phyloP scores from a whole-genome alignment of 1,140 invertebrate genomes.

The Artemia franciscana region DNA sequence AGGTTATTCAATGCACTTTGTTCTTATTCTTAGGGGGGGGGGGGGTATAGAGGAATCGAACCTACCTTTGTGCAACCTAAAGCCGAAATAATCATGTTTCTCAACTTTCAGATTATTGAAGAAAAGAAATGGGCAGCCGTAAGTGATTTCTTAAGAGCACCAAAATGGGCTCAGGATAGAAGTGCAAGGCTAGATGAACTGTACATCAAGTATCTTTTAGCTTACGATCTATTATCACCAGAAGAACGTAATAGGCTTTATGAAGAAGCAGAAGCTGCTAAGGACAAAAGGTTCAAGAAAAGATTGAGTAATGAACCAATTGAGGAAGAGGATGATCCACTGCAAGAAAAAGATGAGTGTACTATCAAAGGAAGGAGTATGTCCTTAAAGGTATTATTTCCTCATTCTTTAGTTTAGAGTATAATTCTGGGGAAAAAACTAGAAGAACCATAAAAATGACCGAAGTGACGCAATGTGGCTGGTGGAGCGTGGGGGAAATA shows the following conservation, averaged over 20 bases:
- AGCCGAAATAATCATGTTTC: not conserved
- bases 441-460: no score
- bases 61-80: no score
- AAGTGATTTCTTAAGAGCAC: slow-evolving; percentile 44
- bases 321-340: slow-evolving; percentile 19
- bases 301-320: slow-evolving; percentile 32
- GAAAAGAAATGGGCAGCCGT: slow-evolving; percentile 74
- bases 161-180: slow-evolving; percentile 54
- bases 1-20: no score
- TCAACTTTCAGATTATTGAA: slow-evolving; percentile 36
- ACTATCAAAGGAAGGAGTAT: slow-evolving; percentile 37
- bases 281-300: slow-evolving; percentile 19
- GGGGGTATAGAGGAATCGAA: no score
- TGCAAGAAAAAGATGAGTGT: slow-evolving; percentile 35
- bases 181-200: slow-evolving; percentile 67
- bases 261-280: slow-evolving; percentile 36
- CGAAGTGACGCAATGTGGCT: no score
- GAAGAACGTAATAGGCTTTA: slow-evolving; percentile 44
- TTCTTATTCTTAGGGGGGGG: no score
- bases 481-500: no score
- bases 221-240: slow-evolving; percentile 60
- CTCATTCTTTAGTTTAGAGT: no score
- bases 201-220: slow-evolving; percentile 78
- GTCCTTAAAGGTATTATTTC: not conserved
- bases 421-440: no score